A percentile compares a stretch with the other conserved stretches of the same genome.
phyloP scores from a whole-genome alignment of 1,140 invertebrate genomes.

The Drosophila mojavensis region DNA sequence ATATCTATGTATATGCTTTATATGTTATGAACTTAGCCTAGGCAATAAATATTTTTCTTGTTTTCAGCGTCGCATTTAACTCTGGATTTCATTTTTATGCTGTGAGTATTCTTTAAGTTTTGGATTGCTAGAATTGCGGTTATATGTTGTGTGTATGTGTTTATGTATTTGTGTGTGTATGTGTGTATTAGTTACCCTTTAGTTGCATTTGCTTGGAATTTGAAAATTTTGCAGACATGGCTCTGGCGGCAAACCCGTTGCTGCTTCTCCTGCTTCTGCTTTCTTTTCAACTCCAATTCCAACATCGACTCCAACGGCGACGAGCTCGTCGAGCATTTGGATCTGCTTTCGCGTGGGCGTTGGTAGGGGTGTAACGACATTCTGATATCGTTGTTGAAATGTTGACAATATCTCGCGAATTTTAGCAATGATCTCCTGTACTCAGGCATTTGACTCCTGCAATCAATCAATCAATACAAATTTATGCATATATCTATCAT shows the following conservation, averaged over 20 bases:
- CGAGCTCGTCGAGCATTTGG: constrained; percentile 67
- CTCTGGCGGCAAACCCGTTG: constrained; percentile 16
- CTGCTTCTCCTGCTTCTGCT: constrained; percentile 19
- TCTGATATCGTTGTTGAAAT: constrained; percentile 88
- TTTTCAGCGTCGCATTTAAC: constrained; percentile 29
- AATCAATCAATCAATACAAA: constrained; percentile 30
- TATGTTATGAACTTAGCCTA: constrained; percentile 71
- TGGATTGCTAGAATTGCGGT: constrained; percentile 77
- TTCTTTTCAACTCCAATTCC: constrained; percentile 12
- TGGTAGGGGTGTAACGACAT: constrained; percentile 68
- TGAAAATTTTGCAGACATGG: constrained; percentile 44
- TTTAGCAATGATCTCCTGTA: constrained; percentile 91
- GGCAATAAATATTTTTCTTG: constrained; percentile 66
- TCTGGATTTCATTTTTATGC: constrained; percentile 8
- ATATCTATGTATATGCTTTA: constrained; percentile 35
- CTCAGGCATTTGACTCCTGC: constrained; percentile 90
- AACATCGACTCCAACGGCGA: constrained; percentile 22
- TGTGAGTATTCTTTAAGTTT: constrained; percentile 34
- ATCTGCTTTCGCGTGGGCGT: constrained; percentile 69
- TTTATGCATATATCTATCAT: background rate
- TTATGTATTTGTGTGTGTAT: constrained; percentile 24
- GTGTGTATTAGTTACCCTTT: constrained; percentile 42
- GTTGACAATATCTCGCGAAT: constrained; percentile 89
- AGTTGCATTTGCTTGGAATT: constrained; percentile 36
- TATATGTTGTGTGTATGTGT: constrained; percentile 28